These are phyloP conservation scores for Spilarctia lutea DNA, from an alignment of 2,888 invertebrate species.

Conservation along the genomic window DNA sequence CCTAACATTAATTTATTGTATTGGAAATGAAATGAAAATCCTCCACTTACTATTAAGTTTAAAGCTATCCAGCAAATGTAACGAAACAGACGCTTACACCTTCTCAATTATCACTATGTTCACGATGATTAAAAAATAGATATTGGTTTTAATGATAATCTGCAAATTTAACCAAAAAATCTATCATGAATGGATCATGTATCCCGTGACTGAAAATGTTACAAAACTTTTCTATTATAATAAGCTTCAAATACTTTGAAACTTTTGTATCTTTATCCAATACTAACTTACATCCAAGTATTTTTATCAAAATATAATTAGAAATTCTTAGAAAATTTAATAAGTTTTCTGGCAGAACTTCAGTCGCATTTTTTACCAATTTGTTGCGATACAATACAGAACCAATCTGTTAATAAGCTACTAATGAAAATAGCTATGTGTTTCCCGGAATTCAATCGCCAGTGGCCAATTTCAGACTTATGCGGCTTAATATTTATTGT, in stretches of 20 bases:
- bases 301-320: not conserved
- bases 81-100: not conserved
- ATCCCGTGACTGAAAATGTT: no score
- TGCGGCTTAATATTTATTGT: constrained; percentile 27
- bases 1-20: not conserved
- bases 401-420: constrained; percentile 14
- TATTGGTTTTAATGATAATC: no score
- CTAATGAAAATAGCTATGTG: constrained; percentile 16
- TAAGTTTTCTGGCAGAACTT: not conserved
- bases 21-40: not conserved
- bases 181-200: no score
- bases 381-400: constrained; percentile 27
- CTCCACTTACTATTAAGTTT: not conserved
- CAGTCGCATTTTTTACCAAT: constrained; percentile 23
- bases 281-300: constrained; percentile 52
- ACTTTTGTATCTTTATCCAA: not conserved
- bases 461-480: constrained; percentile 15
- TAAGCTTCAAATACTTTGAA: not conserved
- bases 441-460: constrained; percentile 25
- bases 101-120: not conserved
- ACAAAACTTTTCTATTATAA: not conserved
- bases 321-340: not conserved
- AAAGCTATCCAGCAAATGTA: not conserved
- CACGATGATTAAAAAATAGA: not conserved
- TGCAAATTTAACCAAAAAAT: no score